Percentiles rank a stretch among this genome's conserved stretches.
phyloP scores from a whole-genome alignment of 2,113 vertebrate species.

The Orycteropus afer region DNA sequence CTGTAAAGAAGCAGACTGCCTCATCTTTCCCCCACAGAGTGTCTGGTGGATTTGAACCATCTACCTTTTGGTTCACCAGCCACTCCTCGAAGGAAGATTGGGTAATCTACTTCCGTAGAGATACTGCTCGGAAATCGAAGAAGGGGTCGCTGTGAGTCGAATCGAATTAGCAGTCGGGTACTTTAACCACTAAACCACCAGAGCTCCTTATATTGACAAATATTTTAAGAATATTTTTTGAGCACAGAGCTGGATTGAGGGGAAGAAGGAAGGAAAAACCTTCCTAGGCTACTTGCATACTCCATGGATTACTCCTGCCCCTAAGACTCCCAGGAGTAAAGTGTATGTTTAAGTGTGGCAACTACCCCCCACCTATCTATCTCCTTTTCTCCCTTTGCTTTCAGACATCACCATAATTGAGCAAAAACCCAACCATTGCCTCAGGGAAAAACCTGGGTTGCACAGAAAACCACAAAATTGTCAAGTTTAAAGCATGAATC shows the following conservation, averaged over 20 bases:
- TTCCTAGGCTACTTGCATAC: neutral
- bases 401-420: slow-evolving; percentile 16
- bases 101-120: too few species aligned
- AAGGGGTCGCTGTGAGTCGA: too few species aligned
- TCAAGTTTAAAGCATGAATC: slow-evolving; percentile 50
- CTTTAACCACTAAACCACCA: too few species aligned
- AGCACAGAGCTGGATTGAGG: neutral
- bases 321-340: neutral
- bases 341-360: slow-evolving; percentile 23
- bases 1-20: too few species aligned
- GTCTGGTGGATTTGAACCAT: too few species aligned
- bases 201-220: slow-evolving; percentile 20
- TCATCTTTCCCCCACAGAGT: too few species aligned
- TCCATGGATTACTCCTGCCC: neutral
- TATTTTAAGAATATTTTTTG: slow-evolving; percentile 24
- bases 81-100: too few species aligned
- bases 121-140: too few species aligned
- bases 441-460: neutral
- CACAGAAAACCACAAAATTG: slow-evolving; percentile 47
- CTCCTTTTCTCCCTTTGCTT: neutral
- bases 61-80: too few species aligned
- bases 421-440: slow-evolving; percentile 10
- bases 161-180: too few species aligned
- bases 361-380: neutral
- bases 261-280: neutral